Percentiles rank a stretch among this genome's conserved stretches.
These are phyloP conservation scores for Mustelus asterias DNA, from an alignment of 2,113 vertebrate genomes.

Conservation along the genomic window DNA sequence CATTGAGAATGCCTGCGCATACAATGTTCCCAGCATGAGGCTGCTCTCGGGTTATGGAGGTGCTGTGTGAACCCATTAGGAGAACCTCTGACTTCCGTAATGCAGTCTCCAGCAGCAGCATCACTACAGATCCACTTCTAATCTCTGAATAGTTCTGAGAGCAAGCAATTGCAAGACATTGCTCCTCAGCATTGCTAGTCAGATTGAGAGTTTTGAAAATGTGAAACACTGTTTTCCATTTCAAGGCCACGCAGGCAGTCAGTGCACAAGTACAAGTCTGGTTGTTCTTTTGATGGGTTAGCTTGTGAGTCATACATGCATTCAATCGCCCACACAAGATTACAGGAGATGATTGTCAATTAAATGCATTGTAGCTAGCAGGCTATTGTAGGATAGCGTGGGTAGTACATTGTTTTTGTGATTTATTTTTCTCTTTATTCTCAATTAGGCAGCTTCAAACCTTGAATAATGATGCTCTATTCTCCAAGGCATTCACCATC, in stretches of 20 bases:
- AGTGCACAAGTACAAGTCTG: neutral
- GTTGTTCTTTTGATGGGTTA: neutral
- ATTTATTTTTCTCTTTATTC: neutral
- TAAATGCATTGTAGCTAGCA: neutral
- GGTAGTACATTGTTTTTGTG: neutral
- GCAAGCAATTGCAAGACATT: neutral
- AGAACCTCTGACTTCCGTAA: neutral
- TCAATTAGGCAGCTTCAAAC: neutral
- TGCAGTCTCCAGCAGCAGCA: neutral
- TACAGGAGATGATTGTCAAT: neutral
- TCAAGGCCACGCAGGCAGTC: neutral
- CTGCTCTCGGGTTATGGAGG: neutral
- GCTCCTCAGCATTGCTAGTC: neutral
- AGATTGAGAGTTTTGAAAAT: neutral
- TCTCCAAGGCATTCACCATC: neutral
- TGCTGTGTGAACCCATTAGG: neutral
- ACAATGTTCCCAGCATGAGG: neutral
- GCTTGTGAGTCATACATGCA: constrained; percentile 12
- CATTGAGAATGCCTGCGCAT: neutral
- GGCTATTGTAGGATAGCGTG: neutral
- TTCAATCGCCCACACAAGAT: neutral
- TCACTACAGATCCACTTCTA: neutral
- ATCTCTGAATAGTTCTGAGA: neutral
- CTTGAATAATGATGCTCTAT: neutral
- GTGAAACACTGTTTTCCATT: neutral